Evolutionary conservation across 2,888 invertebrate species (phyloP).

Genomic region (Anoplius nigerrimus): DNA sequence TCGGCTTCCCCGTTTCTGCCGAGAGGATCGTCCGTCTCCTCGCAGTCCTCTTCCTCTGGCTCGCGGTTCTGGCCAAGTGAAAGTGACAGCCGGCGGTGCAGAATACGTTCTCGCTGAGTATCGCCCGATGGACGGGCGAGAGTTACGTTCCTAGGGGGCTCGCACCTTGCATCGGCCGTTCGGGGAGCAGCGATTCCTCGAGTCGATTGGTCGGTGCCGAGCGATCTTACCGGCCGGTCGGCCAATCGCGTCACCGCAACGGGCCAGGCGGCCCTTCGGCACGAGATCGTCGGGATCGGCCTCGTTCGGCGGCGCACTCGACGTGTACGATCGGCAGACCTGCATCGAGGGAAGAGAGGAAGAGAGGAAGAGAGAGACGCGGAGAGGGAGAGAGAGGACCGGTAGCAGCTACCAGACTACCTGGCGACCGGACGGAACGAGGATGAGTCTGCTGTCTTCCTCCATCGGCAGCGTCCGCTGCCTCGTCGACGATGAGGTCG

Average conservation of each 20-base stretch:
- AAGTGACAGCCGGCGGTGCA: constrained; percentile 13
- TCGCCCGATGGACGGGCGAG: constrained; percentile 5
- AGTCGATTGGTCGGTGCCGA: neutral
- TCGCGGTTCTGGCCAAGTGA: neutral
- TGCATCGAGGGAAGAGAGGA: no score
- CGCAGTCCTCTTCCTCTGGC: no score
- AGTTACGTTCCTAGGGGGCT: neutral
- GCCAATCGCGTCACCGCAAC: no score
- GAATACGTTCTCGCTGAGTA: neutral
- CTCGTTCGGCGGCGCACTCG: no score
- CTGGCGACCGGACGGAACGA: constrained; percentile 1
- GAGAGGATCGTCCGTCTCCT: no score
- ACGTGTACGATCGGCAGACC: no score
- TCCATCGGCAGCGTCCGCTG: constrained; percentile 65
- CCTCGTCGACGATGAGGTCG: constrained; percentile 71
- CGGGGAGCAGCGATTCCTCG: neutral
- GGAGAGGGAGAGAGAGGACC: no score
- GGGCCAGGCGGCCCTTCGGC: neutral
- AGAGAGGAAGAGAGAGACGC: no score
- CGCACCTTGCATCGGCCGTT: neutral
- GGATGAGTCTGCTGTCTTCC: constrained; percentile 68
- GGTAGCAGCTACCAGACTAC: neutral
- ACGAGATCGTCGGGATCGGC: neutral
- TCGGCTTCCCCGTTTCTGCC: neutral
- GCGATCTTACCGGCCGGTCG: neutral